phyloP scores from a whole-genome alignment of 2,113 vertebrate species.

The Cryptoleucopteryx plumbea region DNA sequence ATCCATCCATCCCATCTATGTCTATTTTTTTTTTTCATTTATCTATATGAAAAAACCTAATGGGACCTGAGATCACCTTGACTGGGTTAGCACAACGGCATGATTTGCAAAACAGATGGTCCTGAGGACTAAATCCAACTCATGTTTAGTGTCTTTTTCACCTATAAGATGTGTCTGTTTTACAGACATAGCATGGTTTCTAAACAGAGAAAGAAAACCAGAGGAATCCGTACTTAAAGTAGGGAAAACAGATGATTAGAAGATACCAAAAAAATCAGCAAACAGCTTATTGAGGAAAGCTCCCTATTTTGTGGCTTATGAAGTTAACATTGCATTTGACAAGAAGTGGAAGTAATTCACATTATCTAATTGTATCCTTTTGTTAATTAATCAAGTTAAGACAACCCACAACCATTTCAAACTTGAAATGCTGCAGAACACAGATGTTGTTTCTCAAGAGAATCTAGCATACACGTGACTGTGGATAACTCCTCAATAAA shows the following conservation, averaged over 20 bases:
- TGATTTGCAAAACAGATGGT: background rate
- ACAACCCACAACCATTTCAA: background rate
- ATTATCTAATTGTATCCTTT: background rate
- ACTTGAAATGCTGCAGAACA: constrained; percentile 32
- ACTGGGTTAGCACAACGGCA: background rate
- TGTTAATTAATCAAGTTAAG: constrained; percentile 8
- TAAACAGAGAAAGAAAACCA: background rate
- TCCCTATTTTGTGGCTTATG: background rate
- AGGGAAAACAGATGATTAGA: background rate
- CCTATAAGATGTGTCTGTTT: background rate
- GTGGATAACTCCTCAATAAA: constrained; percentile 22
- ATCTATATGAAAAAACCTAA: background rate
- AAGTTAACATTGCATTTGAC: background rate
- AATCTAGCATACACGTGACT: background rate
- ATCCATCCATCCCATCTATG: background rate
- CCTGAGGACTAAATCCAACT: background rate
- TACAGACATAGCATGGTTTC: background rate
- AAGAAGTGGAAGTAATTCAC: background rate
- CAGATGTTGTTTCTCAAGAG: constrained; percentile 52
- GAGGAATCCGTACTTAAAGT: background rate
- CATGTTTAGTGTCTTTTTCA: constrained; percentile 3
- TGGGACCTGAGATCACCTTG: background rate
- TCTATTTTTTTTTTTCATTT: background rate
- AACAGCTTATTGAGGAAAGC: background rate
- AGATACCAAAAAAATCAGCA: background rate